These are phyloP conservation scores for Oxystoma pomonae DNA, from an alignment of 2,888 invertebrate species.

Conservation along the genomic window DNA sequence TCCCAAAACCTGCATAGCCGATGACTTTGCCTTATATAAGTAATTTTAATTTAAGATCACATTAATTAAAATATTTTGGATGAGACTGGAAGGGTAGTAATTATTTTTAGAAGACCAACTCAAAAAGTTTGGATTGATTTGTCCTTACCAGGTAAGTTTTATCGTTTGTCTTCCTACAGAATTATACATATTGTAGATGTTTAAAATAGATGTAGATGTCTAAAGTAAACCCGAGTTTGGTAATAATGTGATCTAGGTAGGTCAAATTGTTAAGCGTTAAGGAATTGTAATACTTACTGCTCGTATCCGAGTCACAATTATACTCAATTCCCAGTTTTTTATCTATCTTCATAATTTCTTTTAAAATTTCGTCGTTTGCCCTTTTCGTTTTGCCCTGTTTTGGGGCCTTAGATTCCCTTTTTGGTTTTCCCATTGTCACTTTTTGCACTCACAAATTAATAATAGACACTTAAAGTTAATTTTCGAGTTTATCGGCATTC, in stretches of 20 bases:
- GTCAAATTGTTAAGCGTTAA: not conserved
- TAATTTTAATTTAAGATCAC: not conserved
- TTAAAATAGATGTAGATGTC: not conserved
- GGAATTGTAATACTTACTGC: not conserved
- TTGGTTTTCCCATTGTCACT: not conserved
- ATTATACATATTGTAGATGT: not conserved
- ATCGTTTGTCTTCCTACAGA: not conserved
- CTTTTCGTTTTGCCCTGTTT: not conserved
- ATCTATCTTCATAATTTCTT: not conserved
- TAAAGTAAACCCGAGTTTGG: not conserved
- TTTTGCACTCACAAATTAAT: not conserved
- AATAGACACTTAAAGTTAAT: too few species aligned
- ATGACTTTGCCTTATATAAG: too few species aligned
- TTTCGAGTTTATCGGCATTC: too few species aligned
- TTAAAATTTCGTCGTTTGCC: not conserved
- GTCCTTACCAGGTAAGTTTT: not conserved
- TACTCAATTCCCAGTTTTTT: not conserved
- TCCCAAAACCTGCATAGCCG: too few species aligned
- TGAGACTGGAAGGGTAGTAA: not conserved
- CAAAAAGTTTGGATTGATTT: not conserved
- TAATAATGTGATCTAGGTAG: not conserved
- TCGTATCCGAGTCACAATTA: not conserved
- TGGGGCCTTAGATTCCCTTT: not conserved
- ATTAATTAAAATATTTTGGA: not conserved
- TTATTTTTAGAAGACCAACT: not conserved